phyloP scores from a whole-genome alignment of 2,113 vertebrate species.

The Stegostoma tigrinum region DNA sequence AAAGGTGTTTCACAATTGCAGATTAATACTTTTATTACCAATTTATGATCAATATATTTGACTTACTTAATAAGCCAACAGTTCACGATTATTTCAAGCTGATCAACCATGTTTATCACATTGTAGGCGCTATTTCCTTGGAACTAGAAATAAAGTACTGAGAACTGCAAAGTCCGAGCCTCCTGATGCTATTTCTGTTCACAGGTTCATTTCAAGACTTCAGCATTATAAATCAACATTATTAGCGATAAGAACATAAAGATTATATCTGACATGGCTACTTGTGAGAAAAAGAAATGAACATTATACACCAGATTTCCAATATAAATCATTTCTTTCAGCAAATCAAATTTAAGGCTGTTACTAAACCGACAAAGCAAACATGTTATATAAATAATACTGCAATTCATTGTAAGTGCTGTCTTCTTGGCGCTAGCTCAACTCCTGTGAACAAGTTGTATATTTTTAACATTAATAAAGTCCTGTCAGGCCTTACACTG shows the following conservation, averaged over 20 bases:
- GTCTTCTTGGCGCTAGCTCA: background rate
- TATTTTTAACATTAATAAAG: constrained; percentile 11
- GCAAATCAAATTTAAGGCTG: background rate
- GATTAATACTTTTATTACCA: background rate
- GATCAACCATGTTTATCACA: no score
- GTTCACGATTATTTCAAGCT: background rate
- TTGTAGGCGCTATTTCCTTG: background rate
- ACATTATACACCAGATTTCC: background rate
- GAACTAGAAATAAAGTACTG: background rate
- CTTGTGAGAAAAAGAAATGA: background rate
- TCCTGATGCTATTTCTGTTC: background rate
- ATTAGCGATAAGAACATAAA: background rate
- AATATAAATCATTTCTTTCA: background rate
- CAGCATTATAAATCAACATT: constrained; percentile 1
- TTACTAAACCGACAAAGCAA: background rate
- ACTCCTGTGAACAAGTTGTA: background rate
- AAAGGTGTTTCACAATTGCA: background rate
- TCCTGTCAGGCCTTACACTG: fast-evolving
- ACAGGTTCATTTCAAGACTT: background rate
- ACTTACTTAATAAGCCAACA: background rate
- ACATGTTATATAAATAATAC: constrained; percentile 6
- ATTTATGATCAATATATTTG: background rate
- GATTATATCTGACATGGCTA: background rate
- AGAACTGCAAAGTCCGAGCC: background rate
- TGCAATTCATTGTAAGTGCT: background rate